Base-by-base conservation (phyloP, 2,888 invertebrate species). In the Phaedon cochleariae region DNA sequence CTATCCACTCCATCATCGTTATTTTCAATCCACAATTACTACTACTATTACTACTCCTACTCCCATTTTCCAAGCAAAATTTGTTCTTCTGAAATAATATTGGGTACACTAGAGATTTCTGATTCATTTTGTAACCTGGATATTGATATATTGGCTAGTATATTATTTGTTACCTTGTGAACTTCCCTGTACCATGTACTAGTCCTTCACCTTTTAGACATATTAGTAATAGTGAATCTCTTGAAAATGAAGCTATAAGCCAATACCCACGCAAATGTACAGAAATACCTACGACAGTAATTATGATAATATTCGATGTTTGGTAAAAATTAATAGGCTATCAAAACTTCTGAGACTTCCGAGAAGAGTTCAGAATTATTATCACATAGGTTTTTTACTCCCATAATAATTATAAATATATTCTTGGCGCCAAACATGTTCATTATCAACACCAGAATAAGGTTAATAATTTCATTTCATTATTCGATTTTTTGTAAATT, bases 131-230 rank as follows among this genome's bases (percentile, higher is more conserved):
- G 18, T 48, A 48, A 17, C 15, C 15, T 48, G 48, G 48, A 48
- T 48, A 18, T 17, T 48, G 20, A 48, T 15, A 48, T 48, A 18
- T 12, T 9, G 48, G 48, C 17, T 15, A 48, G 48, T 48, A 48
- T 48, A 48, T 48, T 48, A 48, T 15, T 20, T 10, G 48, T 48
- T 48, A 15, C 48, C 17, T 48, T 12, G 18, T 48, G 48, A 20
- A 48, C 48, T 48, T 48, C 48, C 15, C 48, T 48, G 20, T 48
- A 48, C 48, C 48, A 48, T 17, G 48, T 48, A 48, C 48, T 48
- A 48, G 15, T 20, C 48, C 17, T 48, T 48, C 26, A 15, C 15
- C 18, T 48, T 48, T 48, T 48, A 48, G 48, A 48, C 48, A 48
- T 48, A 5, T 26, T 26, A 26, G 26, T 26, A 26, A 7, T 26